phyloP scores from a whole-genome alignment of 1,140 invertebrate genomes.

The Galendromus occidentalis region DNA sequence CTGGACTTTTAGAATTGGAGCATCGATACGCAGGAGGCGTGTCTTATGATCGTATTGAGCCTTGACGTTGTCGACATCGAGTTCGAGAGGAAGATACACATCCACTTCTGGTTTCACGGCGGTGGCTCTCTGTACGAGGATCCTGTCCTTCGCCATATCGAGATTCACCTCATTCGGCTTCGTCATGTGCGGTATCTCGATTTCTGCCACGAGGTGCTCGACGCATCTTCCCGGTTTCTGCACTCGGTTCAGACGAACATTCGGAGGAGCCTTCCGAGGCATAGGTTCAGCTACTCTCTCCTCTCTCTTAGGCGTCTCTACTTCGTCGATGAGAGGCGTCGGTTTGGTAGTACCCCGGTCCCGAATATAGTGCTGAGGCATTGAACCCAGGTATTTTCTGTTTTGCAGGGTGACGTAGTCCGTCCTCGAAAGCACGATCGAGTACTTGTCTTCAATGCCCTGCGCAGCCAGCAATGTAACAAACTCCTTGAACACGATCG shows the following conservation, averaged over 20 bases:
- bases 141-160: neutral
- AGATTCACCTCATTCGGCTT: neutral
- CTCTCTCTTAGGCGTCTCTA: neutral
- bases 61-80: neutral
- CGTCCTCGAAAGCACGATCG: neutral
- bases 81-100: neutral
- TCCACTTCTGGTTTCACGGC: neutral
- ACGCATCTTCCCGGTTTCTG: neutral
- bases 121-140: neutral
- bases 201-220: neutral
- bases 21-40: neutral
- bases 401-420: constrained; percentile 11
- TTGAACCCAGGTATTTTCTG: constrained; percentile 10
- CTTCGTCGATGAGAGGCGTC: neutral
- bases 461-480: constrained; percentile 7
- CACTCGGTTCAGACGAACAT: neutral
- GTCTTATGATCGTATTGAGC: constrained; percentile 3
- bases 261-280: neutral
- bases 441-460: constrained; percentile 14
- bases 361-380: constrained; percentile 10
- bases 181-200: neutral
- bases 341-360: neutral
- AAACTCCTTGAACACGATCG: constrained; percentile 12
- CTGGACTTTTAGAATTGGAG: neutral
- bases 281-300: neutral